Evolutionary conservation across 2,888 invertebrate genomes (phyloP).

Genomic region (Heteromyza rotundicornis): DNA sequence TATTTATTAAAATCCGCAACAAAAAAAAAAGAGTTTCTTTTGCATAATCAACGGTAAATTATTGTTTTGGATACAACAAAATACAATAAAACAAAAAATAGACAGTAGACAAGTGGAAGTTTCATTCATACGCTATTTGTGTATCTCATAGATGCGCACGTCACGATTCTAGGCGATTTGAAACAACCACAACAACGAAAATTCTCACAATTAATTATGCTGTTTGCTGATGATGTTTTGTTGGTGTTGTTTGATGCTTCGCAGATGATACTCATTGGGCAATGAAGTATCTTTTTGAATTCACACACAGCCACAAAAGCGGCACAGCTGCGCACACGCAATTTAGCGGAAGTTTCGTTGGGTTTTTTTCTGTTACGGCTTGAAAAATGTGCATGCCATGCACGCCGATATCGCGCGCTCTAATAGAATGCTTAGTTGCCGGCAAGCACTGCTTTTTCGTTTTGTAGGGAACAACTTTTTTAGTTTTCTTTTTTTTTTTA

Average conservation of each 20-base stretch:
- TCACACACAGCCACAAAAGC: background rate
- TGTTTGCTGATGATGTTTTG: conserved; percentile 8
- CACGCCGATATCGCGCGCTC: conserved; percentile 3
- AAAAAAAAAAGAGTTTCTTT: conserved; percentile 8
- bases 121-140: background rate
- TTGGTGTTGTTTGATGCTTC: conserved; percentile 5
- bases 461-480: conserved; percentile 6
- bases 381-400: conserved; percentile 10
- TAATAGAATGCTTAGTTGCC: conserved; percentile 19
- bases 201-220: conserved; percentile 27
- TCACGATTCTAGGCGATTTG: background rate
- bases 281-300: background rate
- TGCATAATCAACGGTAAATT: conserved; percentile 24
- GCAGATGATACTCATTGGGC: background rate
- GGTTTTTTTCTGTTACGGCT: conserved; percentile 10
- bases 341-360: conserved; percentile 28
- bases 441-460: conserved; percentile 12
- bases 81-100: background rate
- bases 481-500: conserved; percentile 9
- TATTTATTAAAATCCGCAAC: too few species aligned
- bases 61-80: conserved; percentile 5
- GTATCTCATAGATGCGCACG: background rate
- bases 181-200: background rate
- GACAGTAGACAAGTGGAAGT: too few species aligned
- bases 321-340: conserved; percentile 21